Evolutionary conservation across 2,888 invertebrate species (phyloP).

Genomic region (Clostera curtula): DNA sequence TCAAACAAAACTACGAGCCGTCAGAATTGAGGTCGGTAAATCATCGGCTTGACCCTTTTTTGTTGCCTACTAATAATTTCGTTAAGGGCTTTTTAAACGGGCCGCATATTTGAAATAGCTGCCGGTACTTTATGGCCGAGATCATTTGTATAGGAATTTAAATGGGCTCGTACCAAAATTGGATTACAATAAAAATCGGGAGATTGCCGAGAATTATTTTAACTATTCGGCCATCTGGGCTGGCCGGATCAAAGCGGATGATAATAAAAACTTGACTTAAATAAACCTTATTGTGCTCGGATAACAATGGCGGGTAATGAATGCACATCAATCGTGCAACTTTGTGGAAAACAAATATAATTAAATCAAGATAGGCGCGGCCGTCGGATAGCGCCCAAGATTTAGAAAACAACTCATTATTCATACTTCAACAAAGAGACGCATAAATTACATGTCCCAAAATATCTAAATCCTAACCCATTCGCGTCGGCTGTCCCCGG

Average conservation of each 20-base stretch:
- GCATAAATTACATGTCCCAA: slow-evolving; percentile 68
- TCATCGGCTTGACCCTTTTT: slow-evolving; percentile 66
- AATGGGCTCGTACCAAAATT: slow-evolving; percentile 49
- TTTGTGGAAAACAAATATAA: slow-evolving; percentile 26
- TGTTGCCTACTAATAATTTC: slow-evolving; percentile 62
- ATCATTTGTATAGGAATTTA: slow-evolving; percentile 62
- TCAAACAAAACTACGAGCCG: slow-evolving; percentile 69
- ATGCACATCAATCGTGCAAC: slow-evolving; percentile 22
- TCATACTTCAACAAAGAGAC: slow-evolving; percentile 70
- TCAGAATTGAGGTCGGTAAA: slow-evolving; percentile 70
- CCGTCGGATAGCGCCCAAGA: slow-evolving; percentile 41
- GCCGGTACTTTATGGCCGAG: slow-evolving; percentile 57
- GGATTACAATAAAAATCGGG: slow-evolving; percentile 43
- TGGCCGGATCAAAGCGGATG: slow-evolving; percentile 13
- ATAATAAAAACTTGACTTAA: slow-evolving; percentile 21
- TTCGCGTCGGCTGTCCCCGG: slow-evolving; percentile 68
- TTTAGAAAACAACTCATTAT: slow-evolving; percentile 58
- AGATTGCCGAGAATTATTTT: slow-evolving; percentile 27
- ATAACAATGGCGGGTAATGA: slow-evolving; percentile 24
- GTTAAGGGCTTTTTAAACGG: slow-evolving; percentile 70
- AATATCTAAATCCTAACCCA: slow-evolving; percentile 74
- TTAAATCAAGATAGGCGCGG: slow-evolving; percentile 29
- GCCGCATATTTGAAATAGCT: slow-evolving; percentile 64
- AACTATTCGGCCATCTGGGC: slow-evolving; percentile 25
- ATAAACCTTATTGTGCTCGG: slow-evolving; percentile 21